A percentile compares a stretch with the other conserved stretches of the same genome.
Evolutionary conservation across 1,140 invertebrate species (phyloP).

Genomic region (Tetramorium simillimum): DNA sequence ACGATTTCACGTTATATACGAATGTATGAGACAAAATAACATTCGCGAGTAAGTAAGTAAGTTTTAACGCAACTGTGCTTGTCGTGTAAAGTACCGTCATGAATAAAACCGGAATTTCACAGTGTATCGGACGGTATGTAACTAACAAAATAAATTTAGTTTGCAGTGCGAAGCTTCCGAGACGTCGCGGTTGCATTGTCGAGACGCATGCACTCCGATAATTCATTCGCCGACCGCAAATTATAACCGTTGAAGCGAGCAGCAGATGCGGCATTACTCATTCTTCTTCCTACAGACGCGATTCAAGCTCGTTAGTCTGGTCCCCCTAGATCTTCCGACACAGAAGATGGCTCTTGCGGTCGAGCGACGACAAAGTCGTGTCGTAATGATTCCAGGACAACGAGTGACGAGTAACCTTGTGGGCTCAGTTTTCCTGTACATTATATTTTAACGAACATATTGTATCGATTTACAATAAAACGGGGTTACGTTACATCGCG

Average conservation of each 20-base stretch:
- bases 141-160: conserved; percentile 11
- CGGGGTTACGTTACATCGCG: background rate
- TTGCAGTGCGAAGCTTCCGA: conserved; percentile 18
- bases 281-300: conserved; percentile 73
- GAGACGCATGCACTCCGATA: conserved; percentile 76
- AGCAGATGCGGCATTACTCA: conserved; percentile 78
- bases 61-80: conserved; percentile 36
- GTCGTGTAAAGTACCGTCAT: conserved; percentile 6
- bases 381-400: background rate
- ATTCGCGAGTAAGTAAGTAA: conserved; percentile 34
- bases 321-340: conserved; percentile 30
- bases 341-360: background rate
- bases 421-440: background rate
- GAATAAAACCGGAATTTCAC: conserved; percentile 42
- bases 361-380: background rate
- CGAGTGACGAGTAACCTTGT: background rate
- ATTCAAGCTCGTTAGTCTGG: conserved; percentile 75
- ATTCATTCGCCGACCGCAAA: conserved; percentile 76
- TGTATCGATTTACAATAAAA: background rate
- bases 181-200: conserved; percentile 57
- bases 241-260: conserved; percentile 72
- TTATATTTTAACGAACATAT: background rate
- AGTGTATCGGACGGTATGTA: background rate
- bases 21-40: conserved; percentile 21
- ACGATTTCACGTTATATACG: conserved; percentile 11